These are phyloP conservation scores for Julus scanicus DNA, from an alignment of 2,888 invertebrate species.

Conservation along the genomic window DNA sequence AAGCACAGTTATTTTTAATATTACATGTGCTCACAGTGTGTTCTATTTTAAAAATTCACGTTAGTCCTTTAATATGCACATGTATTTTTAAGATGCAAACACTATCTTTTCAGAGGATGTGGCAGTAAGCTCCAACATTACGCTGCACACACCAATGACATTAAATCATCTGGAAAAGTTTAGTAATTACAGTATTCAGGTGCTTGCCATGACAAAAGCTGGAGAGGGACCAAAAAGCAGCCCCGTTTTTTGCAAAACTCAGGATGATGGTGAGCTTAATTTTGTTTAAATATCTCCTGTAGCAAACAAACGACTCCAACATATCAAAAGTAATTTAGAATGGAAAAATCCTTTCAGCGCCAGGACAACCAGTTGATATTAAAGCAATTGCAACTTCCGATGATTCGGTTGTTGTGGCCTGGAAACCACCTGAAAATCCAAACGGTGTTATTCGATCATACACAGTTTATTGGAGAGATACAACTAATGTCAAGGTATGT, in stretches of 20 bases:
- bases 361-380: constrained; percentile 91
- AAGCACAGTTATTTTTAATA: constrained; percentile 36
- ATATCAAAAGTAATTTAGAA: neutral
- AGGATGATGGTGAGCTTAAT: constrained; percentile 76
- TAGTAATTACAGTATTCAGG: constrained; percentile 97
- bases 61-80: no score
- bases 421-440: constrained; percentile 92
- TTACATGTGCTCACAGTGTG: constrained; percentile 41
- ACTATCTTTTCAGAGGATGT: constrained; percentile 52
- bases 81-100: no score
- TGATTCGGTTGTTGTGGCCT: constrained; percentile 90
- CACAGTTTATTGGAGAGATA: constrained; percentile 80
- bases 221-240: constrained; percentile 91
- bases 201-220: constrained; percentile 92
- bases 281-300: neutral
- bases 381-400: constrained; percentile 93
- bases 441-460: constrained; percentile 94
- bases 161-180: constrained; percentile 91
- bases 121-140: constrained; percentile 48
- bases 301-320: neutral
- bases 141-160: constrained; percentile 53
- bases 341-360: constrained; percentile 75
- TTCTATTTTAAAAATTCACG: neutral
- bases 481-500: constrained; percentile 62
- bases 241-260: constrained; percentile 91